These are phyloP conservation scores for Lasioglossum malachurum DNA, from an alignment of 2,888 invertebrate species.

Conservation along the genomic window DNA sequence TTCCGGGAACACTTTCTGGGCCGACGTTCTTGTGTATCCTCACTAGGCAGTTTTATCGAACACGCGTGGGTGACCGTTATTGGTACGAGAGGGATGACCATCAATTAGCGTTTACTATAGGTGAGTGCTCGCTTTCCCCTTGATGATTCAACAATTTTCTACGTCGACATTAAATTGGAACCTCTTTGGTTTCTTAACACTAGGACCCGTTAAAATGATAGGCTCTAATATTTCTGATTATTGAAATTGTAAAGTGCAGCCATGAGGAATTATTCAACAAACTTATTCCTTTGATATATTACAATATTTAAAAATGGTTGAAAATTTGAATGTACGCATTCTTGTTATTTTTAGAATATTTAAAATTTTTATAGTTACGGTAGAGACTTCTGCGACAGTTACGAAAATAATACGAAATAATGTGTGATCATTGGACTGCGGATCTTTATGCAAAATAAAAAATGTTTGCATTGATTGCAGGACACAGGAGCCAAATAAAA, in stretches of 20 bases:
- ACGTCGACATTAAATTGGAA: background rate
- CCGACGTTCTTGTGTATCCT: constrained; percentile 96
- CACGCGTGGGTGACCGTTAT: constrained; percentile 94
- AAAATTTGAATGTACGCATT: no score
- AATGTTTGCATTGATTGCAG: no score
- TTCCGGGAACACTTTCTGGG: constrained; percentile 92
- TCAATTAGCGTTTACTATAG: constrained; percentile 88
- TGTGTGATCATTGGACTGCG: no score
- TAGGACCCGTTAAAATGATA: no score
- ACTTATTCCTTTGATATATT: no score
- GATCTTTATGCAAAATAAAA: no score
- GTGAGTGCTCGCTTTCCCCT: constrained; percentile 79
- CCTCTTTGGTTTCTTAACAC: background rate
- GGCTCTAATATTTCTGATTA: background rate
- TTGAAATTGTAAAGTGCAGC: background rate
- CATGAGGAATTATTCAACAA: background rate
- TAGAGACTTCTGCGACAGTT: no score
- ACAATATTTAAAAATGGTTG: no score
- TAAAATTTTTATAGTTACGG: no score
- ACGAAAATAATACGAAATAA: no score
- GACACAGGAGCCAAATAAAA: no score
- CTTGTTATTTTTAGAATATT: no score
- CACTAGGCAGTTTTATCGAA: constrained; percentile 94
- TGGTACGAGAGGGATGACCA: constrained; percentile 92
- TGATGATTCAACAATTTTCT: background rate